phyloP scores from a whole-genome alignment of 2,113 vertebrate species.

The Catagonus wagneri region DNA sequence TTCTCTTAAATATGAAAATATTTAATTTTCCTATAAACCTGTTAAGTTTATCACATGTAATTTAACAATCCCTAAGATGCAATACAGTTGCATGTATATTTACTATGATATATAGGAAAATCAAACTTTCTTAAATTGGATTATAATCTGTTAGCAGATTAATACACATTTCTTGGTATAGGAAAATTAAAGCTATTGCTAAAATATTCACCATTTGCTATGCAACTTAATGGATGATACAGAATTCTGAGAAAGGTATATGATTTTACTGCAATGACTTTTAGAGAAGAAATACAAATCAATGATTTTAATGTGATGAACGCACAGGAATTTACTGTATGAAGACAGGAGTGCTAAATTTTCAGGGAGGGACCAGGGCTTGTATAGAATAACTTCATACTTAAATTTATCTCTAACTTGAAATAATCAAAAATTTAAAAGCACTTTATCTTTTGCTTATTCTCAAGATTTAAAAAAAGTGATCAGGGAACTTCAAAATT shows the following conservation, averaged over 20 bases:
- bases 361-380: not conserved
- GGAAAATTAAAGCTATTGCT: not conserved
- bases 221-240: not conserved
- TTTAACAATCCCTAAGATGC: not conserved
- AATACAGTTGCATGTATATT: not conserved
- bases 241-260: not conserved
- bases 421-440: not conserved
- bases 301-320: not conserved
- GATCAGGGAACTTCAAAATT: not conserved
- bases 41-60: not conserved
- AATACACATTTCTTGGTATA: not conserved
- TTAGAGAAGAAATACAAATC: not conserved
- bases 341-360: not conserved
- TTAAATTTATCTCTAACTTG: not conserved
- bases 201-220: not conserved
- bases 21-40: not conserved
- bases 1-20: not conserved
- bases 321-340: not conserved
- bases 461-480: not conserved
- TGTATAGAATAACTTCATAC: not conserved
- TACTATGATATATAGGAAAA: not conserved
- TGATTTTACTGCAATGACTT: not conserved
- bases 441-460: not conserved
- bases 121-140: not conserved
- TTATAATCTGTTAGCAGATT: constrained; percentile 11